Percentiles rank a stretch among this genome's conserved stretches.
Evolutionary conservation across 2,113 vertebrate species (phyloP).

Genomic region (Oreochromis niloticus): DNA sequence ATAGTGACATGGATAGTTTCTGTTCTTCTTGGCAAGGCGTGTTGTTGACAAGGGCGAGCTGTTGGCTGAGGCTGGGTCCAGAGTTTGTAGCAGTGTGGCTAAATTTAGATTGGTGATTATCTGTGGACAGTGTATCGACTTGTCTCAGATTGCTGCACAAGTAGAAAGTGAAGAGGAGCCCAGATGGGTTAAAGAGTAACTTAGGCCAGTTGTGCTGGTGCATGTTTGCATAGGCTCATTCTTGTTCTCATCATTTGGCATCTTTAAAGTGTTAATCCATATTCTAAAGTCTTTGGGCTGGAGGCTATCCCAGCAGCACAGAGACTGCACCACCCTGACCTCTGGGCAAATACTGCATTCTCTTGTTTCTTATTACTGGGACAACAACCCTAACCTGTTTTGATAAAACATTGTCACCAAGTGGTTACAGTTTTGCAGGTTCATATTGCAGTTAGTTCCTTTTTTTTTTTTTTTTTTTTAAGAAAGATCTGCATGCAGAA

Average conservation of each 20-base stretch:
- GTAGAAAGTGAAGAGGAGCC: not conserved
- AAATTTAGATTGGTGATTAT: slow-evolving; percentile 19
- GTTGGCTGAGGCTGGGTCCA: not conserved
- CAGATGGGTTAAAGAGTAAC: not conserved
- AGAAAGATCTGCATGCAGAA: too few species aligned
- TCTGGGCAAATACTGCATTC: not conserved
- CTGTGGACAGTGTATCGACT: not conserved
- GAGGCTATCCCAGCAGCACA: not conserved
- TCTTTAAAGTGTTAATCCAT: not conserved
- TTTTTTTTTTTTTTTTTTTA: too few species aligned
- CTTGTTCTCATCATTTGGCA: not conserved
- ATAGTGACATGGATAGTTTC: not conserved
- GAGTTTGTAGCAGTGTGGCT: not conserved
- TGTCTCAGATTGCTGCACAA: not conserved
- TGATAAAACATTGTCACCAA: not conserved
- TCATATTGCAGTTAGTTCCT: not conserved
- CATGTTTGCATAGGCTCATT: not conserved
- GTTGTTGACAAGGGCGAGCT: not conserved
- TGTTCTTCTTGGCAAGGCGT: not conserved
- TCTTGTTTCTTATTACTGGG: not conserved
- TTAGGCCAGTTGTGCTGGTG: not conserved
- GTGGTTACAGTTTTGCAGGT: not conserved
- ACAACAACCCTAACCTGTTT: not conserved
- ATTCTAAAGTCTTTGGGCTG: not conserved
- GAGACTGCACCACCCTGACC: not conserved